phyloP scores from a whole-genome alignment of 2,888 invertebrate genomes.

The Aricia artaxerxes region DNA sequence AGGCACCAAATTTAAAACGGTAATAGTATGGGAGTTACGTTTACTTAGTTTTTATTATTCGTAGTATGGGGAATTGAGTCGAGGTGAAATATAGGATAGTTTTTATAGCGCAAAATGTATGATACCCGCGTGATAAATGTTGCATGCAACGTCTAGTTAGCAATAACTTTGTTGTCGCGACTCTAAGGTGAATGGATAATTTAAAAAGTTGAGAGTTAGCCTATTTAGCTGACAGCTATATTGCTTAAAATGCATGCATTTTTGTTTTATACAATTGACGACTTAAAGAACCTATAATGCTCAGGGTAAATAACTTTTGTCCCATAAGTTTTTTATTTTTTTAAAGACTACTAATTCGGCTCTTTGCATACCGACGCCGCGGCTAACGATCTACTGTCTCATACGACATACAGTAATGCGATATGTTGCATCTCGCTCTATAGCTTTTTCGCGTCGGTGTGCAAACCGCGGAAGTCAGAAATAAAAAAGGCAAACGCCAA shows the following conservation, averaged over 20 bases:
- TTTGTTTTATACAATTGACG: not conserved
- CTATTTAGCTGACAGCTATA: not conserved
- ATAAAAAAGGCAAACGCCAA: not conserved
- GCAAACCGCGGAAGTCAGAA: not conserved
- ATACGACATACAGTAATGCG: too few relatives aligned
- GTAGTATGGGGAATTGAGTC: too few relatives aligned
- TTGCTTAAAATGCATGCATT: not conserved
- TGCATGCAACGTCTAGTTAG: not conserved
- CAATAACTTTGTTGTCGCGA: not conserved
- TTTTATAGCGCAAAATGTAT: not conserved
- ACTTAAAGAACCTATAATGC: not conserved
- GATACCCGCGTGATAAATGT: not conserved
- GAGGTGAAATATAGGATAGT: too few relatives aligned
- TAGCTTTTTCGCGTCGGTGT: not conserved
- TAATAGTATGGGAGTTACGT: too few relatives aligned
- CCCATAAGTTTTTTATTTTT: not conserved
- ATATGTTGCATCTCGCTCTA: not conserved
- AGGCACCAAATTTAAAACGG: too few relatives aligned
- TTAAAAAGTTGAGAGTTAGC: not conserved
- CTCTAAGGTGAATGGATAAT: not conserved
- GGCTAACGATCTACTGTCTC: too few relatives aligned
- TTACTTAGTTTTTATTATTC: too few relatives aligned
- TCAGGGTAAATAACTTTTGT: not conserved
- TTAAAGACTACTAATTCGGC: not conserved
- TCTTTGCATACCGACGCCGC: not conserved